phyloP scores from a whole-genome alignment of 2,888 invertebrate genomes.

The Penaeus monodon region DNA sequence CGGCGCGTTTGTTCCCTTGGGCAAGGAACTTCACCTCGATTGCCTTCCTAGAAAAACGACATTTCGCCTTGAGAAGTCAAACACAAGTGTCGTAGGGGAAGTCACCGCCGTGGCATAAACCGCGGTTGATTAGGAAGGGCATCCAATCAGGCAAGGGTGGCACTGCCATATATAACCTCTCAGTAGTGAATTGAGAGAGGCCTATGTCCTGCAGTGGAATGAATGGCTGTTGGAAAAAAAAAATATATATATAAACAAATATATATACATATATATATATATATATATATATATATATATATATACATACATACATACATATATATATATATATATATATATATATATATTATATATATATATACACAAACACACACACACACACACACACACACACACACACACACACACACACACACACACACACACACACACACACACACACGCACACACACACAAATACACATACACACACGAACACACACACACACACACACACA shows the following conservation, averaged over 20 bases:
- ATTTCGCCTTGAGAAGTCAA: too few relatives aligned
- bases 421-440: not conserved
- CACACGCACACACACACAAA: not conserved
- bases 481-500: not conserved
- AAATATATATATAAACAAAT: not conserved
- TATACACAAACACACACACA: not conserved
- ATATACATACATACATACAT: not conserved
- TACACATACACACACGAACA: not conserved
- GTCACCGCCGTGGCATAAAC: too few relatives aligned
- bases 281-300: constrained; percentile 8
- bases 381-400: not conserved
- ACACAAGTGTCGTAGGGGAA: too few relatives aligned
- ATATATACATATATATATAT: constrained; percentile 2
- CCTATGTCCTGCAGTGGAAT: too few relatives aligned
- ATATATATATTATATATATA: not conserved
- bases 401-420: not conserved
- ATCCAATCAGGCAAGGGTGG: too few relatives aligned
- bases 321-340: not conserved
- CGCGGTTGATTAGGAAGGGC: too few relatives aligned
- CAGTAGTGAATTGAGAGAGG: too few relatives aligned
- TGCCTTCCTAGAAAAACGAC: too few relatives aligned
- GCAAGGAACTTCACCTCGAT: too few relatives aligned
- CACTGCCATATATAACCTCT: too few relatives aligned
- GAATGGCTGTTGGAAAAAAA: too few relatives aligned
- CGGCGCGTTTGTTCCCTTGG: too few relatives aligned